Conservation (phyloP, 2,888 invertebrate species). For the Allolobophora icterica region DNA sequence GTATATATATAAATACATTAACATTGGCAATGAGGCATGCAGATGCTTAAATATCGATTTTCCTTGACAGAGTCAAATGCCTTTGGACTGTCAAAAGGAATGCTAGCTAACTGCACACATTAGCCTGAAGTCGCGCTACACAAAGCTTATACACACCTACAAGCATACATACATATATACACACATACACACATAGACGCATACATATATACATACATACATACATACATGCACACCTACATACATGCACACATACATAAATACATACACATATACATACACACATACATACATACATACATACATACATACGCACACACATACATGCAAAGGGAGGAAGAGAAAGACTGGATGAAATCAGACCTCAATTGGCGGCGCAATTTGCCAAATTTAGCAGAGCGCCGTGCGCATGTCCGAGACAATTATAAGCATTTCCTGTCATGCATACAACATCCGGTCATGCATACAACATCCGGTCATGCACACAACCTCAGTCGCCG, state of each 20-base stretch:
- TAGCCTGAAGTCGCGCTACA: too few species aligned
- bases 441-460: too few species aligned
- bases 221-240: not conserved
- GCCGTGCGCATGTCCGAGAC: not conserved
- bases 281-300: not conserved
- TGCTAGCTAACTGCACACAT: too few species aligned
- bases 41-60: too few species aligned
- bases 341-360: not conserved
- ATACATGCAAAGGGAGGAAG: not conserved
- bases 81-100: too few species aligned
- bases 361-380: not conserved
- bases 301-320: not conserved
- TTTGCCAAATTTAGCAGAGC: not conserved
- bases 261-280: not conserved
- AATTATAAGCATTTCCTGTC: not conserved
- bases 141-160: too few species aligned
- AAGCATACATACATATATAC: not conserved
- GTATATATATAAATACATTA: too few species aligned
- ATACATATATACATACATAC: not conserved
- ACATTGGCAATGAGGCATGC: too few species aligned
- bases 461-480: too few species aligned
- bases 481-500: not conserved
- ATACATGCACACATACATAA: not conserved
- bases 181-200: not conserved
- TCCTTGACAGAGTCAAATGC: too few species aligned